Evolutionary conservation across 2,888 invertebrate species (phyloP).

Genomic region (Drosophila lacicola): DNA sequence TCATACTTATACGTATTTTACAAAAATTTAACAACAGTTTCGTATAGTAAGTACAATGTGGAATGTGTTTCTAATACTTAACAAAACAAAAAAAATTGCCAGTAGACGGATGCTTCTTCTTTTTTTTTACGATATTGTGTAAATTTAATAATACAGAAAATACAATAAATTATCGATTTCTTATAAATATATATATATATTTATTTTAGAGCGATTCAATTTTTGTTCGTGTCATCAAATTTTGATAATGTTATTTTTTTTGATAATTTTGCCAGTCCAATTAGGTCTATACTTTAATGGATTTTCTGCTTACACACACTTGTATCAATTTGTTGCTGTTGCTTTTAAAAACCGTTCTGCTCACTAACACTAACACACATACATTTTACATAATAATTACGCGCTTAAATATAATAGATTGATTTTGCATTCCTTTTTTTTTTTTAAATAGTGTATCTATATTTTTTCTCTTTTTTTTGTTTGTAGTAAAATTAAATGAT

Average conservation of each 20-base stretch:
- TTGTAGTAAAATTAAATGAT: slow-evolving; percentile 60
- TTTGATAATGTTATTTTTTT: slow-evolving; percentile 36
- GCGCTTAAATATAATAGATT: slow-evolving; percentile 67
- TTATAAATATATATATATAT: slow-evolving; percentile 41
- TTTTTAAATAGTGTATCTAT: slow-evolving; percentile 29
- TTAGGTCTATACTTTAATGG: slow-evolving; percentile 35
- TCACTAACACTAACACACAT: slow-evolving; percentile 78
- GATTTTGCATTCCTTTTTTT: slow-evolving; percentile 45
- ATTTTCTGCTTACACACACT: slow-evolving; percentile 49
- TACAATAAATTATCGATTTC: slow-evolving; percentile 58
- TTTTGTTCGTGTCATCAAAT: slow-evolving; percentile 45
- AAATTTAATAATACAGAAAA: slow-evolving; percentile 59
- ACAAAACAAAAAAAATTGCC: slow-evolving; percentile 63
- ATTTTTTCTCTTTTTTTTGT: slow-evolving; percentile 24
- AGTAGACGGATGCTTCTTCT: slow-evolving; percentile 62
- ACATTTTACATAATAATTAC: slow-evolving; percentile 70
- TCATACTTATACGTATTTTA: slow-evolving; percentile 49
- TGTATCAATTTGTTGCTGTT: slow-evolving; percentile 61
- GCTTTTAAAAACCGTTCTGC: slow-evolving; percentile 74
- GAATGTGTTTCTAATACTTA: slow-evolving; percentile 71
- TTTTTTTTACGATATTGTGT: slow-evolving; percentile 14
- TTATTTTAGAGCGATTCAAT: slow-evolving; percentile 32
- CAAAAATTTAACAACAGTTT: slow-evolving; percentile 63
- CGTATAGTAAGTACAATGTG: slow-evolving; percentile 67
- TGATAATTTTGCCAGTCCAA: slow-evolving; percentile 56